Evolutionary conservation across 2,113 vertebrate genomes (phyloP).

Genomic region (Pontoporia blainvillei): DNA sequence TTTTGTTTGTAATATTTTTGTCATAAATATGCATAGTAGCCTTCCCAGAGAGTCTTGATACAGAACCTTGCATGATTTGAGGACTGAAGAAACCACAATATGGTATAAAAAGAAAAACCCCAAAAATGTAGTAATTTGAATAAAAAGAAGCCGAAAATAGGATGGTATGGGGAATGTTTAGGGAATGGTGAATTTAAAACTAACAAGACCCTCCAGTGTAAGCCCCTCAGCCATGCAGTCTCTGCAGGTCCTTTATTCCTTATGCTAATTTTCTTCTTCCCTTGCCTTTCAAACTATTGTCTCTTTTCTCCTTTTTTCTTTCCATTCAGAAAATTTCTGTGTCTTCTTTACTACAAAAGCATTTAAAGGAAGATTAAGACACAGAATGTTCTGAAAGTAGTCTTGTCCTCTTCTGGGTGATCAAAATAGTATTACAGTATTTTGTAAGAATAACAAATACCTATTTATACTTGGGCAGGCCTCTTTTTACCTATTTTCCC

Average conservation of each 20-base stretch:
- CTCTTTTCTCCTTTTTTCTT: background rate
- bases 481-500: background rate
- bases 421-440: background rate
- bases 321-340: conserved; percentile 19
- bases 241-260: background rate
- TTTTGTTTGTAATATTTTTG: conserved; percentile 77
- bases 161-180: conserved; percentile 18
- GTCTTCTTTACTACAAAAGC: background rate
- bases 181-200: conserved; percentile 29
- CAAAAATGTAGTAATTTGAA: conserved; percentile 61
- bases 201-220: background rate
- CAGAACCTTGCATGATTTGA: conserved; percentile 60
- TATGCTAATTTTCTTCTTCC: accelerated
- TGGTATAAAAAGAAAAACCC: conserved; percentile 73
- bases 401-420: background rate
- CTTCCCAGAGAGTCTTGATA: conserved; percentile 62
- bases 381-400: background rate
- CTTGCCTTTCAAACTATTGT: background rate
- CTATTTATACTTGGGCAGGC: background rate
- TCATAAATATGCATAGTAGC: conserved; percentile 63
- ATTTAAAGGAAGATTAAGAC: background rate
- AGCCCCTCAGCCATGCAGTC: background rate
- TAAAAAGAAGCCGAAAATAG: conserved; percentile 69
- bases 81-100: conserved; percentile 65
- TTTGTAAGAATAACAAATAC: background rate